These are phyloP conservation scores for Aspidiotus destructor DNA, from an alignment of 2,888 invertebrate species.

Conservation along the genomic window DNA sequence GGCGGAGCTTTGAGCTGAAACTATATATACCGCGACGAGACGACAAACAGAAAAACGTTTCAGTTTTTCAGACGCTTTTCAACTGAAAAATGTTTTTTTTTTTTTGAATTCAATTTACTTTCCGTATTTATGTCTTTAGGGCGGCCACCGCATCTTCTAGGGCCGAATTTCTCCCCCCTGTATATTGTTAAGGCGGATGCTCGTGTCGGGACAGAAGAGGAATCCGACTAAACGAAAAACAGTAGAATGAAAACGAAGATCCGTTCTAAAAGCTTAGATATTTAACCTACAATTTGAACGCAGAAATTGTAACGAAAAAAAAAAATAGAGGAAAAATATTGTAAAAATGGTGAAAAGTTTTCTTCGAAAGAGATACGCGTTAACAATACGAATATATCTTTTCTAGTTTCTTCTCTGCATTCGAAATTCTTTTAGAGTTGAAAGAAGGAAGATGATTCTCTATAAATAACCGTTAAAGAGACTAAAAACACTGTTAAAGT, in stretches of 20 bases:
- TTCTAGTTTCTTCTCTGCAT: conserved; percentile 29
- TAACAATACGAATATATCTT: conserved; percentile 31
- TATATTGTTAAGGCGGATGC: neutral
- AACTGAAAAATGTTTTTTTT: conserved; percentile 20
- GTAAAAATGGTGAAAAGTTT: conserved; percentile 27
- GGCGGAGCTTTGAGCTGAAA: too few species aligned
- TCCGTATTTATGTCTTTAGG: neutral
- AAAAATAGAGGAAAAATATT: conserved; percentile 12
- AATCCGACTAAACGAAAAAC: neutral
- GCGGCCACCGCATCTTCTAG: neutral
- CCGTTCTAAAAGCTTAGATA: conserved; percentile 19
- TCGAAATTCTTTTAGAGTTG: conserved; percentile 28
- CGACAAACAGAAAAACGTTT: too few species aligned
- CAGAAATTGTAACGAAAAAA: neutral
- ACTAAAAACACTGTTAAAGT: conserved; percentile 31
- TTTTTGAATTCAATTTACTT: conserved; percentile 21
- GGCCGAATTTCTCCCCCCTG: neutral
- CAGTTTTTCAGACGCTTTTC: too few species aligned
- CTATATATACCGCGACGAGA: too few species aligned
- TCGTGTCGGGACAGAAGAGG: too few species aligned
- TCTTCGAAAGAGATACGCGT: conserved; percentile 22
- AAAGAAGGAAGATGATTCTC: conserved; percentile 31
- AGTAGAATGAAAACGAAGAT: neutral
- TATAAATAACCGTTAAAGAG: conserved; percentile 32
- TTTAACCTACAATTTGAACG: conserved; percentile 29